Evolutionary conservation across 2,113 vertebrate species (phyloP).

Genomic region (Sylvia atricapilla): DNA sequence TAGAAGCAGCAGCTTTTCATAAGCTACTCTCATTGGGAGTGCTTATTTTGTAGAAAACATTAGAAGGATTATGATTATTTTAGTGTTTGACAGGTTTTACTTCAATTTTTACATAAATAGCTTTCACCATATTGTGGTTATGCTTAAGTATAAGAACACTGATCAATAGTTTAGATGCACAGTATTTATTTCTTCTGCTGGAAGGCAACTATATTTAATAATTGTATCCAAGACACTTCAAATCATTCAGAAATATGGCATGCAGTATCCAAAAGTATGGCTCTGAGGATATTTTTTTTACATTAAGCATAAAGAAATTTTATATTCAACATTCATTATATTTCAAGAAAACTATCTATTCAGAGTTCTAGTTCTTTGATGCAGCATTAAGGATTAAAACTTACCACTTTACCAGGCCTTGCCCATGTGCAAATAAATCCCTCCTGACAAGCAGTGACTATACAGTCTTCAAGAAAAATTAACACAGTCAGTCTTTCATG

Average conservation of each 20-base stretch:
- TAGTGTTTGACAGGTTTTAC: constrained; percentile 49
- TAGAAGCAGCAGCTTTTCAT: constrained; percentile 39
- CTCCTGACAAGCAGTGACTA: constrained; percentile 99
- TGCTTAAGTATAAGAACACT: constrained; percentile 68
- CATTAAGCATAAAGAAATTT: constrained; percentile 79
- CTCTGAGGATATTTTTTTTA: constrained; percentile 80
- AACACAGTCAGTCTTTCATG: constrained; percentile 98
- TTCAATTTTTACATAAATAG: constrained; percentile 55
- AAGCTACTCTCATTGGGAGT: constrained; percentile 26
- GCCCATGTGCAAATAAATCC: constrained; percentile 99
- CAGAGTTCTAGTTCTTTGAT: constrained; percentile 74
- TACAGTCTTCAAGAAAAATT: constrained; percentile 99
- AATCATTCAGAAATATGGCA: constrained; percentile 83
- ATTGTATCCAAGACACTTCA: constrained; percentile 78
- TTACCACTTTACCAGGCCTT: constrained; percentile 99
- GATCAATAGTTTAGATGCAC: constrained; percentile 65
- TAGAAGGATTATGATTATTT: constrained; percentile 32
- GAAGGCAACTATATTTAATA: constrained; percentile 76
- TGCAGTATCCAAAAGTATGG: constrained; percentile 88
- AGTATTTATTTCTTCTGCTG: constrained; percentile 74
- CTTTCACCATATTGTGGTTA: constrained; percentile 62
- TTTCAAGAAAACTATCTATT: constrained; percentile 75
- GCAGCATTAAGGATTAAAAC: constrained; percentile 87
- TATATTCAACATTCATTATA: constrained; percentile 79
- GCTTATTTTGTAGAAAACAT: constrained; percentile 15